Conservation (phyloP, 2,888 invertebrate genomes). For the Glyphotaelius pellucidus region DNA sequence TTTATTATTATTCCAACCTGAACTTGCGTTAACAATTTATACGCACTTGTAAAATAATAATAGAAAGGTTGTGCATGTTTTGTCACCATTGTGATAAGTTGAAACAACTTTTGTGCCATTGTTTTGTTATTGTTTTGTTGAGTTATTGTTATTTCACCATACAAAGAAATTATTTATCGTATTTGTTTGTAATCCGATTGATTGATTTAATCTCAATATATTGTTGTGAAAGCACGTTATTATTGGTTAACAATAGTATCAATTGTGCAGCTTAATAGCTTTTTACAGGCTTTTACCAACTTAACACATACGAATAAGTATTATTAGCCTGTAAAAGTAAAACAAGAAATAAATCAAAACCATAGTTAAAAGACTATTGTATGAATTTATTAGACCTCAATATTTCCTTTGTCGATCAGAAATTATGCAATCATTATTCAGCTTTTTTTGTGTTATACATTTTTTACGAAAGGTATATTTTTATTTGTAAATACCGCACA, state of each 20-base stretch:
- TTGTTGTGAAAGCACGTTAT: background rate
- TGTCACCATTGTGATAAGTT: slow-evolving; percentile 2
- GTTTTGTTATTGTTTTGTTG: slow-evolving; percentile 1
- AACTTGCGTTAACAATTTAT: background rate
- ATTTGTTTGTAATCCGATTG: background rate
- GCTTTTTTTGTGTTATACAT: too few species aligned
- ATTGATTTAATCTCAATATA: background rate
- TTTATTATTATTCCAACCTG: background rate
- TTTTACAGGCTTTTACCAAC: too few species aligned
- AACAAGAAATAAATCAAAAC: too few species aligned
- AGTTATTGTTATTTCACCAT: background rate
- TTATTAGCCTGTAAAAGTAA: too few species aligned
- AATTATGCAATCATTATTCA: too few species aligned
- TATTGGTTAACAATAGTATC: background rate
- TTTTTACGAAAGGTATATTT: too few species aligned
- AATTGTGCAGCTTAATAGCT: background rate
- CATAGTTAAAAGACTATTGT: too few species aligned
- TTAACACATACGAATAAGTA: too few species aligned
- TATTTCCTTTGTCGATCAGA: too few species aligned
- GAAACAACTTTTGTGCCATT: background rate
- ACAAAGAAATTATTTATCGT: slow-evolving; percentile 17
- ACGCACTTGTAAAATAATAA: background rate
- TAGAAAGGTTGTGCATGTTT: background rate
- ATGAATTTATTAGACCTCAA: too few species aligned
- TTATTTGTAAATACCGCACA: too few species aligned